Conservation (phyloP, 1,140 invertebrate species). For the Leptonema lineaticorne region DNA sequence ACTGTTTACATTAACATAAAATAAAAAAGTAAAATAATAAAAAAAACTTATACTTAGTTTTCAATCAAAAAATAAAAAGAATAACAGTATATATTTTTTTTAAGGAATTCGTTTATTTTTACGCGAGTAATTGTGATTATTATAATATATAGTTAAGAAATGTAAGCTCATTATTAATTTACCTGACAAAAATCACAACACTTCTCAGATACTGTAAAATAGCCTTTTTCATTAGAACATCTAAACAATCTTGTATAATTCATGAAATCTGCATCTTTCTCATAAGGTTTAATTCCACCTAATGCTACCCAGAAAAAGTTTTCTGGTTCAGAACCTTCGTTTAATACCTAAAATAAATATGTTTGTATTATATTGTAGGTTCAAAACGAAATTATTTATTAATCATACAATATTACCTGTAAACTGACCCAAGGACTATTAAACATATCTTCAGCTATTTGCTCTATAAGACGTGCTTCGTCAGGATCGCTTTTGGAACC, state of each 20-base stretch:
- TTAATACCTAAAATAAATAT: conserved; percentile 65
- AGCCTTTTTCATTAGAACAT: conserved; percentile 99
- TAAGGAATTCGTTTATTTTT: too few relatives aligned
- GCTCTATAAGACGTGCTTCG: conserved; percentile 85
- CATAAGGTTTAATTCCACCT: conserved; percentile 91
- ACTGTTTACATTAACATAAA: background rate
- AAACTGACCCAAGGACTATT: conserved; percentile 85
- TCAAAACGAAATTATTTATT: background rate
- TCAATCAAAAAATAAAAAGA: too few relatives aligned
- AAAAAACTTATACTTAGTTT: background rate
- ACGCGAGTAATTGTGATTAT: conserved; percentile 20
- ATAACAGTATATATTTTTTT: too few relatives aligned
- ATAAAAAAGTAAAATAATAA: too few relatives aligned
- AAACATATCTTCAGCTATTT: conserved; percentile 93
- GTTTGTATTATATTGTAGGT: background rate
- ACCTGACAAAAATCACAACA: conserved; percentile 99
- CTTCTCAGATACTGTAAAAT: conserved; percentile 98
- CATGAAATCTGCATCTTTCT: conserved; percentile 90
- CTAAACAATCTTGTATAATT: conserved; percentile 92
- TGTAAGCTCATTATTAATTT: conserved; percentile 32
- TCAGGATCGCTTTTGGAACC: conserved; percentile 87
- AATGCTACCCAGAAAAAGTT: conserved; percentile 99
- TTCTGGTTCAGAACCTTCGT: conserved; percentile 97
- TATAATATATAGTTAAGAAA: too few relatives aligned
- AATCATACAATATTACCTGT: conserved; percentile 53